Evolutionary conservation across 2,113 vertebrate genomes (phyloP), one percentile per base, ranked within the genome.

Genomic region (Platycercus adscitus): DNA sequence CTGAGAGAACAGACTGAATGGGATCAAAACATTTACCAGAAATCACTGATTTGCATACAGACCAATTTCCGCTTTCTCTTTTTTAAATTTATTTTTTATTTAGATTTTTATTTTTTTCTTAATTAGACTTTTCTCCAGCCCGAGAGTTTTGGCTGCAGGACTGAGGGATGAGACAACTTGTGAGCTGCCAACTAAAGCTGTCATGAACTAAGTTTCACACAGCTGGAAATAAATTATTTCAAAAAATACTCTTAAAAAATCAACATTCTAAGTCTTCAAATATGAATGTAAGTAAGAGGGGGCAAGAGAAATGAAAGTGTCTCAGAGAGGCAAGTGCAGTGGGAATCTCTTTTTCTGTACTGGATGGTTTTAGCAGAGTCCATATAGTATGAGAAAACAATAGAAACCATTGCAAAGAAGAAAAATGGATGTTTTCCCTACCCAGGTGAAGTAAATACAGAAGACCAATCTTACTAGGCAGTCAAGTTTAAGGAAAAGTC

Each of bases 371-470:
- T 70, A 35, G n/a, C 26, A 49, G 29, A 37, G 18, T 56, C 31
- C 21, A 68, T 16, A 2, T 69, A 41, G 31, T 68, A 20, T 49
- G 66, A 53, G 61, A 90, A 95, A 97, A 86, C 53, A 93, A 85
- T 15, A 39, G 14, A 95, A 91, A 49, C 16, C 56, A 49, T 71
- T 80, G 43, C 31, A 88, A 88, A 79, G 41, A 83, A 68, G 15
- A 91, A 96, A 83, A 97, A 79, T 58, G 5, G 26, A 39, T 71
- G 13, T 2, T 79, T 94, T 94, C 77, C 83, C 81, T 89, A 85
- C n/a, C 33, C 64, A 88, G 73, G 80, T 93, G 68, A 96, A 91
- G 84, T 79, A 97, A 83, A 93, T 95, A 94, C 20, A 63, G 31
- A 88, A 95, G 65, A 81, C 55, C 75, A 55, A 73, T 95, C 97